These are phyloP conservation scores for Pteronura brasiliensis DNA, from an alignment of 2,113 vertebrate species.

Conservation along the genomic window DNA sequence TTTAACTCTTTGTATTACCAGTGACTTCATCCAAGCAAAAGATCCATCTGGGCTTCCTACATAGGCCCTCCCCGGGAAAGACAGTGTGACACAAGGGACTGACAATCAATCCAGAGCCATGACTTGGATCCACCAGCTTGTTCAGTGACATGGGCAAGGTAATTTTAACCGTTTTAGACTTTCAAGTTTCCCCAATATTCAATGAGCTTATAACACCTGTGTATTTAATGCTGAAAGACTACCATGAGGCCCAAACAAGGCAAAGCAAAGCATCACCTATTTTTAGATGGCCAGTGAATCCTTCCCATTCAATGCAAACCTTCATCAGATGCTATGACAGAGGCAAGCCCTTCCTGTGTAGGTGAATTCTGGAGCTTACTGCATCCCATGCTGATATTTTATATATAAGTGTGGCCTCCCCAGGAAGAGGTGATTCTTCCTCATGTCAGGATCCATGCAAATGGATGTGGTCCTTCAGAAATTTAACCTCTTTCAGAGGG, in stretches of 20 bases:
- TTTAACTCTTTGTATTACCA: not conserved
- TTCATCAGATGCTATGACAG: not conserved
- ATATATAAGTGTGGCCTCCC: no score
- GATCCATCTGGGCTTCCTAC: not conserved
- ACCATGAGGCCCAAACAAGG: not conserved
- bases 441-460: not conserved
- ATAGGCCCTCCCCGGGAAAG: not conserved
- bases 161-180: not conserved
- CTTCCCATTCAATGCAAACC: not conserved
- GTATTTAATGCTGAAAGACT: not conserved
- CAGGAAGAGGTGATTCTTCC: not conserved
- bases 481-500: not conserved
- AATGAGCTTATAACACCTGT: not conserved
- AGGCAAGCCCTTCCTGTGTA: not conserved
- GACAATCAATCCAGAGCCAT: not conserved
- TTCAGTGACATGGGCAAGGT: not conserved
- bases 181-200: not conserved
- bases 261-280: not conserved
- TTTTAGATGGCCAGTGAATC: not conserved
- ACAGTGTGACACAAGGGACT: not conserved
- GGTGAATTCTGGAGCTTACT: not conserved
- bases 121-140: not conserved
- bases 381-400: not conserved
- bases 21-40: not conserved
- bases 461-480: not conserved